phyloP scores from a whole-genome alignment of 2,797 vertebrate genomes.

The Loris lydekkerianus region DNA sequence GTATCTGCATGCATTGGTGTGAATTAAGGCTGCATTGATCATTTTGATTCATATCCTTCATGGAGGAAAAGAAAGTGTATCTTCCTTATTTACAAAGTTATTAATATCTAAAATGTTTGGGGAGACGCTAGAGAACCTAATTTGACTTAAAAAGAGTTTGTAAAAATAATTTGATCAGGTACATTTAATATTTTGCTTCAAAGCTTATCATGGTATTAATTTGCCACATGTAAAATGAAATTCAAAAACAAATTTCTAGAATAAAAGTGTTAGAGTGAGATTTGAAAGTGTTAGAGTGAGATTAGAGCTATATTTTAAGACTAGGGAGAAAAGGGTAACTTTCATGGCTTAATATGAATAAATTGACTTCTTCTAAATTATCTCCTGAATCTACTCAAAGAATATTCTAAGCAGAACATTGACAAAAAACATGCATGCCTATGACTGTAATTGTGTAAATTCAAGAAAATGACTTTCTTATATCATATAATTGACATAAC shows the following conservation, averaged over 20 bases:
- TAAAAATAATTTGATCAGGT: conserved; percentile 39
- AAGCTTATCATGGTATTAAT: conserved; percentile 50
- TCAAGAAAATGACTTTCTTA: conserved; percentile 65
- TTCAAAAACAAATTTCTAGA: conserved; percentile 46
- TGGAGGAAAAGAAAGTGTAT: conserved; percentile 8
- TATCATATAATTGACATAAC: conserved; percentile 62
- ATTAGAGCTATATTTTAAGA: too few relatives aligned
- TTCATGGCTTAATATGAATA: too few relatives aligned
- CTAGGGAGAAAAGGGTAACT: too few relatives aligned
- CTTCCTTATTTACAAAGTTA: conserved; percentile 55
- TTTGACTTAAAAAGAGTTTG: conserved; percentile 15
- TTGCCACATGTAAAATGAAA: conserved; percentile 55
- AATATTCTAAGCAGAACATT: conserved; percentile 59
- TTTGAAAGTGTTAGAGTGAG: neutral
- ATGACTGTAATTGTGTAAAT: conserved; percentile 61
- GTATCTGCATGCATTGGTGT: neutral
- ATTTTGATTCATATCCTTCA: conserved; percentile 52
- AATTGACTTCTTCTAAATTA: neutral
- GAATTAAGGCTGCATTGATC: conserved; percentile 31
- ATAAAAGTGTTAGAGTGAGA: conserved; percentile 4
- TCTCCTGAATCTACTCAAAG: conserved; percentile 64
- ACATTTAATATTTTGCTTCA: conserved; percentile 58
- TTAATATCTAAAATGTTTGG: conserved; percentile 38
- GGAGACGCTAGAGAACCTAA: neutral
- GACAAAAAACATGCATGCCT: conserved; percentile 58